phyloP scores from a whole-genome alignment of 2,888 invertebrate species.

The Chrysolina americana region DNA sequence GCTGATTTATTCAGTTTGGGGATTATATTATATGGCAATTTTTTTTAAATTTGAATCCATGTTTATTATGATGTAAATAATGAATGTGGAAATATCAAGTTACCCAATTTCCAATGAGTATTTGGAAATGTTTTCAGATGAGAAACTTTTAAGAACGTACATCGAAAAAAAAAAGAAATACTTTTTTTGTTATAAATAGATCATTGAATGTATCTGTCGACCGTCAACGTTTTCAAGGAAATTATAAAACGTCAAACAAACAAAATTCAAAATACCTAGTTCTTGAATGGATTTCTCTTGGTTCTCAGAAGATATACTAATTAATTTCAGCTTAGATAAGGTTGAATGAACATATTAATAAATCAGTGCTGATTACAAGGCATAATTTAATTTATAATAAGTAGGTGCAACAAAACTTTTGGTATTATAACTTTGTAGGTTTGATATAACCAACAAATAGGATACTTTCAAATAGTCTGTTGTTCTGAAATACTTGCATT shows the following conservation, averaged over 20 bases:
- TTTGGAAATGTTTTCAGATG: not conserved
- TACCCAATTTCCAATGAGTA: not conserved
- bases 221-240: slow-evolving; percentile 39
- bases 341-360: slow-evolving; percentile 14
- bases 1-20: slow-evolving; percentile 25
- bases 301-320: slow-evolving; percentile 8
- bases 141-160: not conserved
- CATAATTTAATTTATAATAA: too few relatives aligned
- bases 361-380: not conserved
- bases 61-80: not conserved
- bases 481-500: too few relatives aligned
- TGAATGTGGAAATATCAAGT: slow-evolving; percentile 6
- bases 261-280: slow-evolving; percentile 36
- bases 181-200: slow-evolving; percentile 12
- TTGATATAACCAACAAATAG: too few relatives aligned
- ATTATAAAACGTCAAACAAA: slow-evolving; percentile 41
- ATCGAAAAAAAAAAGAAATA: not conserved
- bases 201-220: slow-evolving; percentile 15
- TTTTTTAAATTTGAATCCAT: slow-evolving; percentile 11
- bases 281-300: slow-evolving; percentile 29
- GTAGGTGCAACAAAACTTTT: too few relatives aligned
- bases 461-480: too few relatives aligned
- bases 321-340: slow-evolving; percentile 19
- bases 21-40: slow-evolving; percentile 8
- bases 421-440: too few relatives aligned